phyloP scores from a whole-genome alignment of 2,797 vertebrate species.

The Danionella dracula region DNA sequence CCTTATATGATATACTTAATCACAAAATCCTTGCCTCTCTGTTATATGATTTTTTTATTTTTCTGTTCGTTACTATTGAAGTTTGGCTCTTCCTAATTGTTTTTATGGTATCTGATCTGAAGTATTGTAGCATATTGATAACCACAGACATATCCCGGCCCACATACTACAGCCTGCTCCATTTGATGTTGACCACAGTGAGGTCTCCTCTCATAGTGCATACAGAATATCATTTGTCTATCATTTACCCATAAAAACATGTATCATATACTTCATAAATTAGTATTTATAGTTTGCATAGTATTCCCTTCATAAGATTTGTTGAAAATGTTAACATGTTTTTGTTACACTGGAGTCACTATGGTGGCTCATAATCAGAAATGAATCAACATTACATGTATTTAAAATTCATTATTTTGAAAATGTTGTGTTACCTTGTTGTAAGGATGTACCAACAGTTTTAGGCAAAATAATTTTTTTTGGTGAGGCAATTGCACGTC shows the following conservation, averaged over 20 bases:
- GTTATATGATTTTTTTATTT: slow-evolving; percentile 50
- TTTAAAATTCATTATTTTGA: too few relatives aligned
- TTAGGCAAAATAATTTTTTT: too few relatives aligned
- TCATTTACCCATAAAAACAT: neutral
- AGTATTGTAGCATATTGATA: neutral
- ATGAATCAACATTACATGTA: too few relatives aligned
- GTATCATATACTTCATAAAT: too few relatives aligned
- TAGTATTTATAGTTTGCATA: too few relatives aligned
- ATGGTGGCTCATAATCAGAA: neutral
- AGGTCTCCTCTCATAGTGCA: slow-evolving; percentile 56
- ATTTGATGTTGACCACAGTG: slow-evolving; percentile 58
- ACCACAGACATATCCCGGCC: slow-evolving; percentile 38
- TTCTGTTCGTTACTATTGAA: slow-evolving; percentile 45
- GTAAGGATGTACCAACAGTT: too few relatives aligned
- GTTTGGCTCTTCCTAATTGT: slow-evolving; percentile 17
- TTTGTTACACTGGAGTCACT: neutral
- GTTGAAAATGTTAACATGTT: too few relatives aligned
- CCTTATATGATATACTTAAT: too few relatives aligned
- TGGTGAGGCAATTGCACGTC: too few relatives aligned
- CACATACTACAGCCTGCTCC: slow-evolving; percentile 51
- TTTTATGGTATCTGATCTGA: neutral
- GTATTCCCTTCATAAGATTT: neutral
- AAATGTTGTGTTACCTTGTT: too few relatives aligned
- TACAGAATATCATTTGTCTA: slow-evolving; percentile 50
- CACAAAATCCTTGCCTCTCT: too few relatives aligned